phyloP scores from a whole-genome alignment of 2,797 vertebrate species.

The Eulemur coronatus region DNA sequence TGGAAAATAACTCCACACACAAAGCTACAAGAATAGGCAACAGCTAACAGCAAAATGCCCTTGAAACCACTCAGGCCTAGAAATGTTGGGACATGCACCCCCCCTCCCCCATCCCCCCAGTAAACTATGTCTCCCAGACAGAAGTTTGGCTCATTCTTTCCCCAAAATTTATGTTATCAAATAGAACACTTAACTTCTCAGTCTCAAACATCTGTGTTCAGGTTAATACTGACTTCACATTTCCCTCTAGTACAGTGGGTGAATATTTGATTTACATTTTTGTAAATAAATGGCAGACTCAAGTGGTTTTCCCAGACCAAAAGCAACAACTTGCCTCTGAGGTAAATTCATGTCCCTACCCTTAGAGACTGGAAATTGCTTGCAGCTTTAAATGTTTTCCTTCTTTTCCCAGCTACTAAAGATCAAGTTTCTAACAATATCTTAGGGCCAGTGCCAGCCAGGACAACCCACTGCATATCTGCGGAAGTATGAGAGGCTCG shows the following conservation, averaged over 20 bases:
- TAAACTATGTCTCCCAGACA: conserved; percentile 45
- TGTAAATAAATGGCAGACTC: conserved; percentile 72
- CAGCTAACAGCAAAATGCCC: background rate
- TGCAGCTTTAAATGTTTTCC: conserved; percentile 64
- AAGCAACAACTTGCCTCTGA: conserved; percentile 71
- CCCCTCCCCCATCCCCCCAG: background rate
- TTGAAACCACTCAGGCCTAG: background rate
- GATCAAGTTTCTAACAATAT: conserved; percentile 79
- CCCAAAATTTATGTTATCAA: conserved; percentile 67
- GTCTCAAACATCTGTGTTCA: conserved; percentile 61
- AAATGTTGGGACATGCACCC: background rate
- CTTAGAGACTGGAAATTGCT: conserved; percentile 73
- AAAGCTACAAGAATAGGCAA: background rate
- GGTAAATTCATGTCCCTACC: conserved; percentile 61
- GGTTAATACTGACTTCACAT: conserved; percentile 61
- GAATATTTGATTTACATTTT: conserved; percentile 76
- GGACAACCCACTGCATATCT: conserved; percentile 46
- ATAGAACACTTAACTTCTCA: conserved; percentile 61
- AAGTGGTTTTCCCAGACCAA: conserved; percentile 78
- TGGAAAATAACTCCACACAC: background rate
- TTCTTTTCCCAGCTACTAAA: conserved; percentile 77
- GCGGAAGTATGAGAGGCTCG: conserved; percentile 43
- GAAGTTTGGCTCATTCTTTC: conserved; percentile 38
- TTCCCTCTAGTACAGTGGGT: conserved; percentile 69
- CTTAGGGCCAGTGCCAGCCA: conserved; percentile 58